These are phyloP conservation scores for Galeruca laticollis DNA, from an alignment of 2,888 invertebrate genomes.

Conservation along the genomic window DNA sequence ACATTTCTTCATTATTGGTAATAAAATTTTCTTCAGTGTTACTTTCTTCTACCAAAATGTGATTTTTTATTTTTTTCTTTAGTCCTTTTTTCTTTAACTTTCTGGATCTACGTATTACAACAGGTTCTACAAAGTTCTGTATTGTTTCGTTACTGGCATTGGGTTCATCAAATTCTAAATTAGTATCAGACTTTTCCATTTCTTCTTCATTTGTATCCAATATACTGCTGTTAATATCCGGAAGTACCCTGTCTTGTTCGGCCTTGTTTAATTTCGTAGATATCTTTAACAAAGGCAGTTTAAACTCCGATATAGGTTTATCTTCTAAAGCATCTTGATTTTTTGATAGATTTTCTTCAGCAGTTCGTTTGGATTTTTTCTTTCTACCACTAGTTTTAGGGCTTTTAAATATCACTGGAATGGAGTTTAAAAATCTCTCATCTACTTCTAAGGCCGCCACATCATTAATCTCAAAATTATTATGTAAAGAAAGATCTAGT, in stretches of 20 bases:
- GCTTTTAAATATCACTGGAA: background rate
- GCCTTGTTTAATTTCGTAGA: slow-evolving; percentile 11
- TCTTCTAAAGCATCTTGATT: slow-evolving; percentile 22
- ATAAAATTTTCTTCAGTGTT: background rate
- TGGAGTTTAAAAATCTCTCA: no score
- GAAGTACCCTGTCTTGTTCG: background rate
- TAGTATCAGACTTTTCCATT: background rate
- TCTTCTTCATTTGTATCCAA: background rate
- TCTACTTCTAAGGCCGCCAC: background rate
- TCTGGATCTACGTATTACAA: background rate
- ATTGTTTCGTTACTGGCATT: background rate
- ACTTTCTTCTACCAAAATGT: background rate
- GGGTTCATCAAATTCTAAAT: slow-evolving; percentile 15
- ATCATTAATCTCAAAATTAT: background rate
- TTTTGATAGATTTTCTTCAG: background rate
- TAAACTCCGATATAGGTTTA: background rate
- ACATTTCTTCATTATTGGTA: background rate
- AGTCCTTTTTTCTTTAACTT: slow-evolving; percentile 4
- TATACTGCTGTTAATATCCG: background rate
- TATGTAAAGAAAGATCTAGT: slow-evolving; percentile 20
- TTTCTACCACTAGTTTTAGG: slow-evolving; percentile 24
- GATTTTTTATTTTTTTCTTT: slow-evolving; percentile 8
- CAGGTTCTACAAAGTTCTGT: background rate
- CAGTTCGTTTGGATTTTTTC: slow-evolving; percentile 13
- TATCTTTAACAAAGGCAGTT: slow-evolving; percentile 19